Conservation (phyloP, 2,113 vertebrate genomes). For the Paedocypris sp. region DNA sequence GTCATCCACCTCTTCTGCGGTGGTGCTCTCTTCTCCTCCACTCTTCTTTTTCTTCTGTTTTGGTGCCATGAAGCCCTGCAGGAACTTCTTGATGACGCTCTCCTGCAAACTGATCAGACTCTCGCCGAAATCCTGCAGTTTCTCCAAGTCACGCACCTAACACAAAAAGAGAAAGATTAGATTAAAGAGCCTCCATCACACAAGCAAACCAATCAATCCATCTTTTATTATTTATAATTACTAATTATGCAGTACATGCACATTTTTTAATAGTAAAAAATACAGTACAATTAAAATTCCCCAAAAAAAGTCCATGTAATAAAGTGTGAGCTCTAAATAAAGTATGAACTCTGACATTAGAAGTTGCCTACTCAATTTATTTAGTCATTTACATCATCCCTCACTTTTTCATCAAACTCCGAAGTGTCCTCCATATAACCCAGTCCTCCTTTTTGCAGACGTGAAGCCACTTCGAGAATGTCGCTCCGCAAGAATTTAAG, state of each 20-base stretch:
- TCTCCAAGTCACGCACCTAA: slow-evolving; percentile 76
- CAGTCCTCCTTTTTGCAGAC: slow-evolving; percentile 89
- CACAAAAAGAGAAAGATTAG: background rate
- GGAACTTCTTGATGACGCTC: slow-evolving; percentile 91
- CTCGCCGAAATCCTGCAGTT: slow-evolving; percentile 87
- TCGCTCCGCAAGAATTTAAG: slow-evolving; percentile 83
- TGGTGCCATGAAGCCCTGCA: slow-evolving; percentile 98
- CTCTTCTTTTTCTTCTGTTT: slow-evolving; percentile 85
- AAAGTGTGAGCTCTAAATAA: too few species aligned
- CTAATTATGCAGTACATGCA: too few species aligned
- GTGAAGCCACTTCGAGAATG: slow-evolving; percentile 85
- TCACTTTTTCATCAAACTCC: slow-evolving; percentile 80
- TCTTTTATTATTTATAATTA: too few species aligned
- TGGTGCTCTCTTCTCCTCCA: slow-evolving; percentile 73
- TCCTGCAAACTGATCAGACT: slow-evolving; percentile 84
- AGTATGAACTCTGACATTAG: too few species aligned
- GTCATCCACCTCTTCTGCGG: slow-evolving; percentile 84
- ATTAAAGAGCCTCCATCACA: too few species aligned
- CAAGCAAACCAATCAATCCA: too few species aligned
- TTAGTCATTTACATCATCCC: background rate
- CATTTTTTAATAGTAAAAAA: too few species aligned
- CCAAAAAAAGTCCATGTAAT: too few species aligned
- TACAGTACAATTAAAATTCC: too few species aligned
- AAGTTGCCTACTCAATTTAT: too few species aligned
- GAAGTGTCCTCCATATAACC: slow-evolving; percentile 80